These are phyloP conservation scores for Nothobranchius furzeri DNA, from an alignment of 2,113 vertebrate genomes.

Conservation along the genomic window DNA sequence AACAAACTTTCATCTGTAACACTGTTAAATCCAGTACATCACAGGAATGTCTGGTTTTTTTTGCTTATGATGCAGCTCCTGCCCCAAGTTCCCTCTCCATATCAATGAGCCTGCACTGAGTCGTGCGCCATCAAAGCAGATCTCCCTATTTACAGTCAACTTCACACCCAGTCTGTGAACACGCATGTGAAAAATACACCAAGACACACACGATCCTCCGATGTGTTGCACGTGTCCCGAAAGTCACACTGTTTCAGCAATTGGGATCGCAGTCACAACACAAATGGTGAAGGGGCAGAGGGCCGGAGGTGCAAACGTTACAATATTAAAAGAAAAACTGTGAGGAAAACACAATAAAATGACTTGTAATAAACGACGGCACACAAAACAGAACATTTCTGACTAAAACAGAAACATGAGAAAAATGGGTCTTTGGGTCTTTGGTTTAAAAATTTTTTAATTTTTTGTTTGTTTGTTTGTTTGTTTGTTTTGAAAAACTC, in stretches of 20 bases:
- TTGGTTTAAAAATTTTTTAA: too few relatives aligned
- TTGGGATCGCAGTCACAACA: neutral
- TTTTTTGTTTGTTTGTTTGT: too few relatives aligned
- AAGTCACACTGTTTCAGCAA: constrained; percentile 6
- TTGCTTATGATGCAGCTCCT: constrained; percentile 49
- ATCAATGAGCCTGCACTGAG: constrained; percentile 48
- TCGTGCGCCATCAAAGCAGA: constrained; percentile 70
- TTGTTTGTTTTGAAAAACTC: too few relatives aligned
- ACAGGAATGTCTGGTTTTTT: constrained; percentile 25
- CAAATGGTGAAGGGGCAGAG: neutral
- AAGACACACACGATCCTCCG: neutral
- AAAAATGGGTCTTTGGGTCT: too few relatives aligned
- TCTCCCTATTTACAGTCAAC: constrained; percentile 68
- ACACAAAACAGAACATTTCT: too few relatives aligned
- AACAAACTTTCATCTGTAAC: constrained; percentile 5
- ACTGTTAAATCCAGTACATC: constrained; percentile 3
- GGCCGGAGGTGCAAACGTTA: neutral
- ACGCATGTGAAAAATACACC: constrained; percentile 40
- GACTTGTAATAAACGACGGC: neutral
- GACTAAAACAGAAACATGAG: too few relatives aligned
- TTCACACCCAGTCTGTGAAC: constrained; percentile 26
- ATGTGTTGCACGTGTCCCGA: constrained; percentile 3
- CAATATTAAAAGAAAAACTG: too few relatives aligned
- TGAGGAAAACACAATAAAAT: neutral
- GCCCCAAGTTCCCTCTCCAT: constrained; percentile 54